Evolutionary conservation across 2,113 vertebrate species (phyloP), one percentile per base, ranked within the genome.

Genomic region (Myiozetetes cayanensis): DNA sequence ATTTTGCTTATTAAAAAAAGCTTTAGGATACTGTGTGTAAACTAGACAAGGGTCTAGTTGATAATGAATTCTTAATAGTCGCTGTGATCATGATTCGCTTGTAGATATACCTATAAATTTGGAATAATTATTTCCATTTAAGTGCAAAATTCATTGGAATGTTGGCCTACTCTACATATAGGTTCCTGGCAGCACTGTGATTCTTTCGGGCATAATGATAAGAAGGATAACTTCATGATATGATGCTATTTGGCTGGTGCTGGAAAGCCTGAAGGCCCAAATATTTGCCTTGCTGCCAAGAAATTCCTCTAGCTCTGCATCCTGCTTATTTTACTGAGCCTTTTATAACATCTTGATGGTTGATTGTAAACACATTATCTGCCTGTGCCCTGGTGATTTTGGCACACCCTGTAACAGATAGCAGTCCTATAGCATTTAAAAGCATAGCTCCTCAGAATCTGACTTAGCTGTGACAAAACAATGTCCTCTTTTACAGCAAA

Each of bases 281-380:
- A 87, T 89, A 93, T 19, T 87, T 96, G 79, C 84, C 55, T 88
- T 67, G 67, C 82, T 94, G 88, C 90, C 94, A 95, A 33, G n/a
- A 63, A 55, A 65, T 43, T 93, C 80, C 62, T 93, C 72, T 56
- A 70, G n/a, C 52, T 88, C 58, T 93, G 82, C 71, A 79, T 92
- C 59, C 59, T 83, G 75, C 63, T 95, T 89, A 52, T 89, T 94
- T 87, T 79, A 78, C 71, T 47, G 50, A 94, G 35, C 30, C 30
- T 83, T 86, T 95, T 84, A 67, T 77, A 93, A 74, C 50, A 41
- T 79, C 82, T 88, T 77, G 85, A 85, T 93, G 76, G 74, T 66
- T 78, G 90, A 88, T 2, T 19, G 52, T 43, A 74, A 94, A 70
- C 47, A 59, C 25, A 27, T 76, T 78, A 81, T 93, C 75, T 83